Conservation (phyloP, 1,140 invertebrate genomes). For the Drosophila parabipectinata region DNA sequence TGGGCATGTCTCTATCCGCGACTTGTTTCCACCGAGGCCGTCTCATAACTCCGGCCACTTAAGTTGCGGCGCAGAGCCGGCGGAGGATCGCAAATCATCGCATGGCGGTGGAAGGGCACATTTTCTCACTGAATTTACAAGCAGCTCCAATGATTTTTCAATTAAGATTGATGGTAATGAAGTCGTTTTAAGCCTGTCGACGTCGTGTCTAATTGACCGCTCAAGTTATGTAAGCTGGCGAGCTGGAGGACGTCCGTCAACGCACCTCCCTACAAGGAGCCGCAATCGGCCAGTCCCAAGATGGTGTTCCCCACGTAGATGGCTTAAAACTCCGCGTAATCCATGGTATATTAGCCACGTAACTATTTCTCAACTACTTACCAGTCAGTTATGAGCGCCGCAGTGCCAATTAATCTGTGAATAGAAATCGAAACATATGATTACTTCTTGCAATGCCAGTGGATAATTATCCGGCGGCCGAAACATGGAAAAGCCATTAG, state of each 20-base stretch:
- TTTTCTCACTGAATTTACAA: conserved; percentile 60
- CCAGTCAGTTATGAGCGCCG: conserved; percentile 38
- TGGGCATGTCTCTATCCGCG: conserved; percentile 27
- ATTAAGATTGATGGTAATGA: conserved; percentile 81
- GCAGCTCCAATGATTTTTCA: conserved; percentile 71
- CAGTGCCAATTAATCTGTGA: conserved; percentile 59
- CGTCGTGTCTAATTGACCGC: conserved; percentile 57
- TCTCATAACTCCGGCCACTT: conserved; percentile 75
- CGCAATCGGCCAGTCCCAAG: conserved; percentile 15
- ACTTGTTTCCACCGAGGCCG: conserved; percentile 33
- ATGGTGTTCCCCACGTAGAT: conserved; percentile 18
- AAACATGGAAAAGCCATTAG: conserved; percentile 62
- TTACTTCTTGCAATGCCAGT: background rate
- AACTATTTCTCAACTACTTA: conserved; percentile 23
- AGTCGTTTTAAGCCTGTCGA: conserved; percentile 54
- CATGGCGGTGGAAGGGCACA: conserved; percentile 19
- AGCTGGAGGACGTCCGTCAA: background rate
- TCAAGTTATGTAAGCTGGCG: conserved; percentile 41
- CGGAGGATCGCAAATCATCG: conserved; percentile 58
- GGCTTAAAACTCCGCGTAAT: background rate
- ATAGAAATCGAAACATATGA: conserved; percentile 3
- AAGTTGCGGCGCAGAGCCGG: conserved; percentile 65
- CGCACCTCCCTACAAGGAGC: conserved; percentile 34
- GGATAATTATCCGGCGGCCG: conserved; percentile 22
- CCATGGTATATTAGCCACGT: background rate